phyloP scores from a whole-genome alignment of 2,888 invertebrate genomes.

The Byasa hedistus region DNA sequence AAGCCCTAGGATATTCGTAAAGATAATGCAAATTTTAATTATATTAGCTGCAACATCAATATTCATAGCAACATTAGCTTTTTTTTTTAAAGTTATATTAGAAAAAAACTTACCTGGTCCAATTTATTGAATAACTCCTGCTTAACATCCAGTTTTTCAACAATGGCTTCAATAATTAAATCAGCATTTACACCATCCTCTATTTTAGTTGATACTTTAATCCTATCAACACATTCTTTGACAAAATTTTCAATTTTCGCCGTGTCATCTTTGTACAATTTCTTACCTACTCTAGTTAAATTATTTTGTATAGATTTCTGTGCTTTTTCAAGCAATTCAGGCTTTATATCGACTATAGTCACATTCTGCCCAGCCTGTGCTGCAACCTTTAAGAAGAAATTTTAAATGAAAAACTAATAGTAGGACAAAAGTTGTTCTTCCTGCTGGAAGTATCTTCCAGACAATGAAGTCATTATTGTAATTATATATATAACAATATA shows the following conservation, averaged over 20 bases:
- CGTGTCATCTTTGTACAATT: constrained; percentile 84
- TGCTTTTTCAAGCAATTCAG: constrained; percentile 86
- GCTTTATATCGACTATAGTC: constrained; percentile 87
- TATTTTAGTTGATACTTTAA: constrained; percentile 79
- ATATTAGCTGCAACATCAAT: too few relatives aligned
- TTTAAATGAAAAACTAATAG: background rate
- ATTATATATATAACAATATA: too few relatives aligned
- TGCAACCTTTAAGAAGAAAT: constrained; percentile 81
- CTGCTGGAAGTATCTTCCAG: too few relatives aligned
- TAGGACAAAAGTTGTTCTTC: too few relatives aligned
- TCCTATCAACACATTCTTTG: constrained; percentile 78
- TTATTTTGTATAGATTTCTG: constrained; percentile 84
- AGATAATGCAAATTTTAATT: too few relatives aligned
- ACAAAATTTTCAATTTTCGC: constrained; percentile 84
- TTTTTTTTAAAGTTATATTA: background rate
- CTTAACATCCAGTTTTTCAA: constrained; percentile 89
- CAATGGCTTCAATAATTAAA: constrained; percentile 92
- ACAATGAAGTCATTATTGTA: too few relatives aligned
- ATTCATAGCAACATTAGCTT: too few relatives aligned
- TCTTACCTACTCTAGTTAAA: constrained; percentile 88
- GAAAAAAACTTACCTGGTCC: constrained; percentile 76
- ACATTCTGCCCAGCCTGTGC: constrained; percentile 92
- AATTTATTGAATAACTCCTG: constrained; percentile 87
- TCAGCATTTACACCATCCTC: constrained; percentile 84
- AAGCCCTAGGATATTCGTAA: too few relatives aligned